Conservation (phyloP, 2,113 vertebrate genomes). For the Apistogramma diplotaenia region DNA sequence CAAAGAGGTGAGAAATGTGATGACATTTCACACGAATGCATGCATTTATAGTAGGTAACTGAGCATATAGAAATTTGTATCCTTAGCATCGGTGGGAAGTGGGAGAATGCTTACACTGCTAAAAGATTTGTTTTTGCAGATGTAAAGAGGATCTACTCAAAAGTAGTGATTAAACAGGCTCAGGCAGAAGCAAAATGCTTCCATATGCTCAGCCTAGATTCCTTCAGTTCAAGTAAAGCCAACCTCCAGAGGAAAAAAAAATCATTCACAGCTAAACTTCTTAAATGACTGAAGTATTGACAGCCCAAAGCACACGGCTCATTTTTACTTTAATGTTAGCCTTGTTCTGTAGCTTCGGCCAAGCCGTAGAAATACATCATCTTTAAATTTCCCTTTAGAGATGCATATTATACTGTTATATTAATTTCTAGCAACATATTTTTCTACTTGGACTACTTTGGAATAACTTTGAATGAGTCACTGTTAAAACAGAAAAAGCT, state of each 20-base stretch:
- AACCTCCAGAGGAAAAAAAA: neutral
- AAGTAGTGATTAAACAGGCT: neutral
- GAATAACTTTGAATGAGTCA: no score
- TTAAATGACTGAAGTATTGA: neutral
- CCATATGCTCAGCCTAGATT: neutral
- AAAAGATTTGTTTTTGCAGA: neutral
- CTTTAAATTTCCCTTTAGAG: neutral
- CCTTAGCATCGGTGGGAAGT: neutral
- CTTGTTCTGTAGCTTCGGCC: neutral
- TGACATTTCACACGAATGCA: neutral
- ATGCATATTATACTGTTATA: neutral
- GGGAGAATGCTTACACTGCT: neutral
- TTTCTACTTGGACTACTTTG: no score
- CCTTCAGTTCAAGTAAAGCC: neutral
- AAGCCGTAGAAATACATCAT: neutral
- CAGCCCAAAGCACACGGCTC: neutral
- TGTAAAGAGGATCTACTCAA: neutral
- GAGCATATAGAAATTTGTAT: neutral
- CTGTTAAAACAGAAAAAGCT: neutral
- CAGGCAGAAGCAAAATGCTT: neutral
- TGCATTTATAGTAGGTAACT: neutral
- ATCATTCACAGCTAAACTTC: neutral
- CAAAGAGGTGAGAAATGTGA: neutral
- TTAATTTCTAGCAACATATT: no score
- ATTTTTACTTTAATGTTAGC: neutral